Conservation (phyloP, 2,797 vertebrate genomes). For the Sorex maritimensis region DNA sequence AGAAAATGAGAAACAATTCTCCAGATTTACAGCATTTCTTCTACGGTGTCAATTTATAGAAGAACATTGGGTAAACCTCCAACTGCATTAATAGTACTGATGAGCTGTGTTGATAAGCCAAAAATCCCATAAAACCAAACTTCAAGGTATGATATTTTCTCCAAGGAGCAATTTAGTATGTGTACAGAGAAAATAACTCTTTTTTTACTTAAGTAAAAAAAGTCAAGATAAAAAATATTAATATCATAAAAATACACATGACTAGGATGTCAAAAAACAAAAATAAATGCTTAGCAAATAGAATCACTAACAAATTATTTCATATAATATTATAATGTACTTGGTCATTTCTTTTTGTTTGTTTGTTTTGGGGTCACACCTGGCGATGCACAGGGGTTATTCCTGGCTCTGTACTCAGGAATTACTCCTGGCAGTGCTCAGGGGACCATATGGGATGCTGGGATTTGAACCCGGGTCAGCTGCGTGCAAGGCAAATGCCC, state of each 20-base stretch:
- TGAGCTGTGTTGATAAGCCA: conserved; percentile 27
- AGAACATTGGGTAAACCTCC: conserved; percentile 43
- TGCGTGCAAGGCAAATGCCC: no score
- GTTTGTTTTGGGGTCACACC: no score
- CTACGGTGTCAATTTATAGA: conserved; percentile 4
- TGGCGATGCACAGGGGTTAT: no score
- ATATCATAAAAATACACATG: not conserved
- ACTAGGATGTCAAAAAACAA: not conserved
- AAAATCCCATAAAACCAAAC: not conserved
- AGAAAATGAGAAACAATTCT: not conserved
- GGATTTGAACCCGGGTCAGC: no score
- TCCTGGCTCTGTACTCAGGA: no score
- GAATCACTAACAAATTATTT: not conserved
- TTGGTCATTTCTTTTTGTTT: not conserved
- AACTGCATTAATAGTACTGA: not conserved
- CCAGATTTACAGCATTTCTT: not conserved
- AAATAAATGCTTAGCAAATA: not conserved
- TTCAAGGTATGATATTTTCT: not conserved
- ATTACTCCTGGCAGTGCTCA: no score
- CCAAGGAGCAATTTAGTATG: not conserved
- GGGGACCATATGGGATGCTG: no score
- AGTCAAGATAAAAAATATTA: not conserved
- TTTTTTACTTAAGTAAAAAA: not conserved
- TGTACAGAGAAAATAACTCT: not conserved
- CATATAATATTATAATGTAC: not conserved